Evolutionary conservation across 2,113 vertebrate species (phyloP).

Genomic region (Ranitomeya imitator): DNA sequence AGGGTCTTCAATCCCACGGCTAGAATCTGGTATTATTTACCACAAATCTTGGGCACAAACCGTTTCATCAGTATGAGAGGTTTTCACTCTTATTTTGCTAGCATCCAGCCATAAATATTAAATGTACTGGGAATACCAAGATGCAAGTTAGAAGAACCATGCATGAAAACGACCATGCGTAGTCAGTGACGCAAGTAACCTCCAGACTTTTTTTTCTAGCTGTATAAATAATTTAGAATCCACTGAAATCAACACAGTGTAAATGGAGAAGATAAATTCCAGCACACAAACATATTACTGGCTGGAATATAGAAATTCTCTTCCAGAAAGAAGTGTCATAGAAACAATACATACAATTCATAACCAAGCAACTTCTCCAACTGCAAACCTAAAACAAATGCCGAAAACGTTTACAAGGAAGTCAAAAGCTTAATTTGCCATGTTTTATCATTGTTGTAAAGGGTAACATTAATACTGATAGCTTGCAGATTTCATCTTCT

Average conservation of each 20-base stretch:
- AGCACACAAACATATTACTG: not conserved
- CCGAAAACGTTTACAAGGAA: not conserved
- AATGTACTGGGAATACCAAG: not conserved
- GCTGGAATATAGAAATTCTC: not conserved
- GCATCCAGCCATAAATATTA: not conserved
- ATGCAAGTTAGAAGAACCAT: not conserved
- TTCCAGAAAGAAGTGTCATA: not conserved
- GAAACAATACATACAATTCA: not conserved
- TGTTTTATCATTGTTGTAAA: not conserved
- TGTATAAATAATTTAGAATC: slow-evolving; percentile 5
- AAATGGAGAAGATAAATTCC: not conserved
- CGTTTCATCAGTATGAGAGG: not conserved
- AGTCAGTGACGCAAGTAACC: not conserved
- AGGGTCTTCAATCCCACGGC: not conserved
- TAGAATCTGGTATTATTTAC: not conserved
- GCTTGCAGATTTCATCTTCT: not conserved
- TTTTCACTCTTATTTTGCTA: not conserved
- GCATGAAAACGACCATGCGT: not conserved
- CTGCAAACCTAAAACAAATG: not conserved
- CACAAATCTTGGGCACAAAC: not conserved
- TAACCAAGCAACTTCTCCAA: not conserved
- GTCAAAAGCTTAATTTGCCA: not conserved
- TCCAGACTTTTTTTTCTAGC: not conserved
- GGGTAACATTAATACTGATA: not conserved
- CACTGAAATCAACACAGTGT: not conserved